phyloP scores from a whole-genome alignment of 2,888 invertebrate genomes.

The Trissolcus japonicus region DNA sequence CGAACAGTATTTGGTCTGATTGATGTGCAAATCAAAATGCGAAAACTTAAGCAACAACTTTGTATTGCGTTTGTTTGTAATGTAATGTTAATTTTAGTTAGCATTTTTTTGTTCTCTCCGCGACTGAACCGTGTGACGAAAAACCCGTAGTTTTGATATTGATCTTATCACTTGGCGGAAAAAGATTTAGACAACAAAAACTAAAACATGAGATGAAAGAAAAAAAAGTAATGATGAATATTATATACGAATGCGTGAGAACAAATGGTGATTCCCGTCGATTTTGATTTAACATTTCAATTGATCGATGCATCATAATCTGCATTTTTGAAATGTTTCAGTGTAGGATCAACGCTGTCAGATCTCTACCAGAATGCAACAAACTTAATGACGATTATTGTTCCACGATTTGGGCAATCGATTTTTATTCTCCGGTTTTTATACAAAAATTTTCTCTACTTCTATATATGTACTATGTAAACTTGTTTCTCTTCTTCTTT shows the following conservation, averaged over 20 bases:
- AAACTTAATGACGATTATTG: background rate
- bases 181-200: conserved; percentile 2
- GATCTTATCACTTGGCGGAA: conserved; percentile 36
- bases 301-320: conserved; percentile 37
- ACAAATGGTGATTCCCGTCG: conserved; percentile 24
- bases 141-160: conserved; percentile 14
- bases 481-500: no score
- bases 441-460: no score
- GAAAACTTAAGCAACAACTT: conserved; percentile 7
- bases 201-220: background rate
- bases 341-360: conserved; percentile 6
- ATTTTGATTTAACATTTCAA: conserved; percentile 29
- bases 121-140: conserved; percentile 18
- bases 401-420: no score
- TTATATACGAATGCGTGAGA: conserved; percentile 15
- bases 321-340: conserved; percentile 10
- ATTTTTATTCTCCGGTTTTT: no score
- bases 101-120: conserved; percentile 8
- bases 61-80: conserved; percentile 18
- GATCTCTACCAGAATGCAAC: conserved; percentile 22
- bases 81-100: conserved; percentile 29
- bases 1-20: conserved; percentile 39
- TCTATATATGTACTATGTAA: no score
- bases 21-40: conserved; percentile 5
- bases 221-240: background rate